These are phyloP conservation scores for Caligus rogercresseyi DNA, from an alignment of 1,140 invertebrate genomes.

Conservation along the genomic window DNA sequence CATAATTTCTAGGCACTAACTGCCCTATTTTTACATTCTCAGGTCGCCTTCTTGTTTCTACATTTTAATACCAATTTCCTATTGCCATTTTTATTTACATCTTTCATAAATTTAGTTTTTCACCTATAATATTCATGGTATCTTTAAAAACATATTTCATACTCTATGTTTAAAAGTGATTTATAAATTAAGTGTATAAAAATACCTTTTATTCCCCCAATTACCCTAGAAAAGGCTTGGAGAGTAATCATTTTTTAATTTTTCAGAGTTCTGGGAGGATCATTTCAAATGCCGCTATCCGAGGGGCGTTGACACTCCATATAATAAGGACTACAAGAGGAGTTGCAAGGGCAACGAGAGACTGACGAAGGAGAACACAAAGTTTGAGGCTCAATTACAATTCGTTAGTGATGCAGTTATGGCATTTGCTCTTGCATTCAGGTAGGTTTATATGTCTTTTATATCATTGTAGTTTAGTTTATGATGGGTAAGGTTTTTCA, in stretches of 20 bases:
- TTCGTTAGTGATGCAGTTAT: slow-evolving; percentile 82
- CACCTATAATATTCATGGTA: background rate
- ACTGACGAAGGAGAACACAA: slow-evolving; percentile 50
- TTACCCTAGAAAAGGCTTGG: too few species aligned
- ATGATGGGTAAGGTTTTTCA: too few species aligned
- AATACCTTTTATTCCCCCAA: too few species aligned
- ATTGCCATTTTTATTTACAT: too few species aligned
- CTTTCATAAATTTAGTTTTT: too few species aligned
- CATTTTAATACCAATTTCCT: too few species aligned
- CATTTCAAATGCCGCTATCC: slow-evolving; percentile 68
- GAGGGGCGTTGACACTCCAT: slow-evolving; percentile 53
- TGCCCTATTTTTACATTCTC: too few species aligned
- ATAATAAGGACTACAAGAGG: slow-evolving; percentile 49
- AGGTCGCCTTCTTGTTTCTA: too few species aligned
- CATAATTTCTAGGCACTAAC: too few species aligned
- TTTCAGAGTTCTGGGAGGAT: slow-evolving; percentile 79
- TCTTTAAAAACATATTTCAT: background rate
- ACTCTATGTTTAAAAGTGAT: too few species aligned
- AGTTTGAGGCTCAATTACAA: slow-evolving; percentile 72
- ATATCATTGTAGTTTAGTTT: too few species aligned
- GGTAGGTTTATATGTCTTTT: slow-evolving; percentile 35
- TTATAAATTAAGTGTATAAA: too few species aligned
- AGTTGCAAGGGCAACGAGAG: slow-evolving; percentile 50
- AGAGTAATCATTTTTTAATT: slow-evolving; percentile 17
- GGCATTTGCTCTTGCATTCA: slow-evolving; percentile 70